phyloP scores from a whole-genome alignment of 2,888 invertebrate species.

The Melanostoma scalare region DNA sequence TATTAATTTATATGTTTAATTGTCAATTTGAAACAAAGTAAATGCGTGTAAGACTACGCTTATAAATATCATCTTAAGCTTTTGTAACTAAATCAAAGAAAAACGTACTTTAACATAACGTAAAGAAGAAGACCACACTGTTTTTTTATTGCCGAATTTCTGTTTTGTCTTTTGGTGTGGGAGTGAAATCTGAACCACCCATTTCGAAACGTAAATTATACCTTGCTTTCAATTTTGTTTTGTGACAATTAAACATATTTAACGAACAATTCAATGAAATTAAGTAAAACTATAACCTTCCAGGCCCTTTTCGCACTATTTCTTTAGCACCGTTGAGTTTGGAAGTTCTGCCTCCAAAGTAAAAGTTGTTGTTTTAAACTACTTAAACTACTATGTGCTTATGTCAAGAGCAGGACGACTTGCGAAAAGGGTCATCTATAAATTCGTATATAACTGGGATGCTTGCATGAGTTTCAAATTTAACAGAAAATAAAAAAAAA shows the following conservation, averaged over 20 bases:
- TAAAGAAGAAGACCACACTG: neutral
- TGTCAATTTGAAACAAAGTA: constrained; percentile 39
- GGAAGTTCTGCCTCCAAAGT: no score
- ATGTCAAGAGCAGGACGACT: neutral
- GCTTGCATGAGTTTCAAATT: constrained; percentile 69
- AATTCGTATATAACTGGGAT: constrained; percentile 58
- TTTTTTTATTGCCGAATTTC: no score
- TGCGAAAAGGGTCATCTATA: neutral
- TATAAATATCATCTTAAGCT: no score
- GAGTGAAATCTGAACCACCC: neutral
- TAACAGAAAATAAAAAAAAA: neutral
- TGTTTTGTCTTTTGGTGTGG: neutral
- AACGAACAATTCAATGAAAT: constrained; percentile 35
- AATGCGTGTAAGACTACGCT: constrained; percentile 11
- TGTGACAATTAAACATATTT: constrained; percentile 64
- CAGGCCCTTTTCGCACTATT: no score
- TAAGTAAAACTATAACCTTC: constrained; percentile 68
- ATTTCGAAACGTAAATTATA: neutral
- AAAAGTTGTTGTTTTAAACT: no score
- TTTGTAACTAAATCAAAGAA: no score
- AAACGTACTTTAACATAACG: neutral
- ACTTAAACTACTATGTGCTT: no score
- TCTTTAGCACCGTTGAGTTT: no score
- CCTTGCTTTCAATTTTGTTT: constrained; percentile 31
- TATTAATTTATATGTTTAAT: constrained; percentile 70